Evolutionary conservation across 1,140 invertebrate species (phyloP), one percentile per base, ranked within the genome.

Genomic region (Uloborus diversus): DNA sequence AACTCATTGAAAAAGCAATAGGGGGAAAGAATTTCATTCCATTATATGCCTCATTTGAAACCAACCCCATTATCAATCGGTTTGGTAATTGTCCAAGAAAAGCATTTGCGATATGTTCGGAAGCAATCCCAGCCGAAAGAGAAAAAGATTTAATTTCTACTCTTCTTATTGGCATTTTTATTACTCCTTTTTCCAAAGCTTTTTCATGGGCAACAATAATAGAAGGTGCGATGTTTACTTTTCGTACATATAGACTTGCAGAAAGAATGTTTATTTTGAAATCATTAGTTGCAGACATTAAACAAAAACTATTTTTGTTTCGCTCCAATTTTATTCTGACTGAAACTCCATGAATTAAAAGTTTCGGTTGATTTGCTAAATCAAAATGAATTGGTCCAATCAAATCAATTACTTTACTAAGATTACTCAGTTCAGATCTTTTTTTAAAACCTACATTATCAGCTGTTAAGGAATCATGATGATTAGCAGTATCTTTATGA

Each of bases 81-180:
- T 17, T 62, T 0, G 70, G 70, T n/a, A 64, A 9, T 33, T 75
- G 70, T 1, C 70, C 70, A 33, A 62, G 62, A 23, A 75, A 75
- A 4, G 70, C 70, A 51, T 75, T 75, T 27, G 70, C 27, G 0
- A 62, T 61, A 25, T 57, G 62, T 0, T 35, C 33, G 0, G 59
- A 75, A 62, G 62, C 57, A 13, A 75, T 30, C 23, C 70, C 59
- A 2, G 4, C 17, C 23, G 35, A 49, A 7, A 62, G n/a, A 7
- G 70, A 28, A 64, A 75, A 75, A 32, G 27, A 32, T 75, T 32
- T 47, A 2, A 75, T 42, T 0, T 75, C 70, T 20, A 14, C 23
- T 1, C 70, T 17, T 0, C 70, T 14, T 1, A 75, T 75, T 0
- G 70, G 70, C 28, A 75, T 75, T 23, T 64, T 61, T 30, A 75